These are phyloP conservation scores for Perca schrenkii DNA, from an alignment of 2,113 vertebrate genomes.

Conservation along the genomic window DNA sequence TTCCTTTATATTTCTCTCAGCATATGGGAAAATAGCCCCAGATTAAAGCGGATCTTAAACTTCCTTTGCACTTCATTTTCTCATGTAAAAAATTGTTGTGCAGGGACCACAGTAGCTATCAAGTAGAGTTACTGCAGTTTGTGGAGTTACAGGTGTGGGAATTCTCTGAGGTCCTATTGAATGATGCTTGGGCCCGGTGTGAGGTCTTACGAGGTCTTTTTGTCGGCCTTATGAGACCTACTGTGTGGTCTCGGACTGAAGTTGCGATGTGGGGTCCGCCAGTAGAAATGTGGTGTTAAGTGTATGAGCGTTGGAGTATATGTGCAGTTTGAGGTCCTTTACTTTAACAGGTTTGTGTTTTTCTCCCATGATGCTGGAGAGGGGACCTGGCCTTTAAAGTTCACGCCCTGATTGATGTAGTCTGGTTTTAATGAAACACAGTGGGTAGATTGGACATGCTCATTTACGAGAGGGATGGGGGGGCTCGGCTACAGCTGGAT, in stretches of 20 bases:
- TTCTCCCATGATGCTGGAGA: conserved; percentile 63
- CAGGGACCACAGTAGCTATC: conserved; percentile 53
- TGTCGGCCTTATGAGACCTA: conserved; percentile 69
- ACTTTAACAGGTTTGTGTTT: conserved; percentile 70
- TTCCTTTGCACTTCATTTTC: conserved; percentile 68
- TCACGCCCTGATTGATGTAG: conserved; percentile 76
- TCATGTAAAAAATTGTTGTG: conserved; percentile 54
- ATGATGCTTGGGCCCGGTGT: conserved; percentile 49
- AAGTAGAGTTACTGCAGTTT: conserved; percentile 49
- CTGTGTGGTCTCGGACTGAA: conserved; percentile 74
- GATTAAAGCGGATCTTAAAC: conserved; percentile 53
- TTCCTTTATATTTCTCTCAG: conserved; percentile 43
- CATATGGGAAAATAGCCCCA: conserved; percentile 44
- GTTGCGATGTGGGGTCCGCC: conserved; percentile 74
- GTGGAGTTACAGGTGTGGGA: conserved; percentile 58
- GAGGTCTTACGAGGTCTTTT: conserved; percentile 76
- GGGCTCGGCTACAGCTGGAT: conserved; percentile 67
- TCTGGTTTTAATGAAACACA: conserved; percentile 82
- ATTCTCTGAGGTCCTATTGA: conserved; percentile 59
- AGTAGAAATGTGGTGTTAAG: conserved; percentile 67
- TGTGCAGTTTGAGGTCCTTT: conserved; percentile 76
- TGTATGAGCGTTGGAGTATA: conserved; percentile 49
- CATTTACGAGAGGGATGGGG: conserved; percentile 68
- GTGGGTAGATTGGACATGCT: conserved; percentile 80
- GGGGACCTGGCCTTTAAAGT: conserved; percentile 82